Evolutionary conservation across 2,797 vertebrate genomes (phyloP).

Genomic region (Gymnoscopelus microlampas): DNA sequence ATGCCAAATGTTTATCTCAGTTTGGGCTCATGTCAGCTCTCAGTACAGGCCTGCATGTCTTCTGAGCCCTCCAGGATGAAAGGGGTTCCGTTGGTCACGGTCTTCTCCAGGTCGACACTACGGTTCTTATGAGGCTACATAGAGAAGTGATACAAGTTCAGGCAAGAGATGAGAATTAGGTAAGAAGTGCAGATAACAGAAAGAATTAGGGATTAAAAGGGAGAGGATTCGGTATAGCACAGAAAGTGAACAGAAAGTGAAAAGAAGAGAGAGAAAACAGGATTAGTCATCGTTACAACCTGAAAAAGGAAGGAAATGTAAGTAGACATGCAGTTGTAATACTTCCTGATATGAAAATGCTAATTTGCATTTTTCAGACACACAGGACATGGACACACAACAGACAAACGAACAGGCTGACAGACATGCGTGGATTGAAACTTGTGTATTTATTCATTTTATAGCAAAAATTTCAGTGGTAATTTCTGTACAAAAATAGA

Average conservation of each 20-base stretch:
- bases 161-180: background rate
- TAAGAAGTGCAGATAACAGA: background rate
- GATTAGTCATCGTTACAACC: constrained; percentile 47
- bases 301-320: constrained; percentile 18
- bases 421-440: constrained; percentile 24
- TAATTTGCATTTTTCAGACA: constrained; percentile 1
- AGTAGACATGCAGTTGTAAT: background rate
- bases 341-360: background rate
- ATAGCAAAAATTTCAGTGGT: constrained; percentile 17
- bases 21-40: constrained; percentile 29
- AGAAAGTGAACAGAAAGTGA: constrained; percentile 7
- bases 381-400: background rate
- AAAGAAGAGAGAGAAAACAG: background rate
- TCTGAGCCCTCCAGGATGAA: constrained; percentile 25
- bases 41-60: constrained; percentile 14
- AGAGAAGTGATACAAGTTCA: constrained; percentile 27
- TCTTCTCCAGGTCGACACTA: background rate
- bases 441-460: constrained; percentile 57
- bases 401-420: constrained; percentile 17
- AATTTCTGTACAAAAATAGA: constrained; percentile 61
- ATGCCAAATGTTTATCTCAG: background rate
- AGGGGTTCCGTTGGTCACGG: constrained; percentile 49
- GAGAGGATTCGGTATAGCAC: background rate
- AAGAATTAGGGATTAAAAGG: too few species aligned
- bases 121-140: constrained; percentile 53